Evolutionary conservation across 2,888 invertebrate genomes (phyloP), one percentile per base, ranked within the genome.

Genomic region (Linyphia triangularis): DNA sequence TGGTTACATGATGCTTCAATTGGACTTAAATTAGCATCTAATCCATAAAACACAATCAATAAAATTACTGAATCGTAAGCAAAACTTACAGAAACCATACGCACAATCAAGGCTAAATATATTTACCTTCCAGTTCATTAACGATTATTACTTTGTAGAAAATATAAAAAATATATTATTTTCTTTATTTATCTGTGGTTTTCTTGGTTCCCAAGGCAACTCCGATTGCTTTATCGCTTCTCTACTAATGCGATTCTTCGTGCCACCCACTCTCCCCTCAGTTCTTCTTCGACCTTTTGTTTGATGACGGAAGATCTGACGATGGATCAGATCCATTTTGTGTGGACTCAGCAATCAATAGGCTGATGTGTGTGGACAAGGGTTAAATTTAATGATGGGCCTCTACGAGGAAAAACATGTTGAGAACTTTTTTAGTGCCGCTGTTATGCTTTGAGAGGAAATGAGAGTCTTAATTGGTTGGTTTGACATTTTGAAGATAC

Each of bases 281-380:
- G 51, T 72, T 30, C 28, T 43, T 30, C 28, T 10, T 2, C 7
- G n/a, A 26, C 72, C 43, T 57, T 75, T 75, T 75, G 43, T 77
- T 77, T 77, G 77, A 63, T 2, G 40, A 77, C 63, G 77, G 37
- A 77, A 63, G 77, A 77, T 77, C 61, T 51, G 5, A 37, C 28
- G 63, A 77, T 77, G 77, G 77, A 77, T 59, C 26, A 9, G n/a
- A n/a, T 33, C 63, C 33, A n/a, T 7, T 9, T 67, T 67, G 19
- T 77, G 77, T 77, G 61, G 77, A 77, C 43, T 24, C 40, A 13
- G 28, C 37, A 19, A 63, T 72, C 72, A 40, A 72, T 72, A n/a
- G 40, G 40, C 61, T 63, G 26, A 19, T 73, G 61, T 63, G 26
- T 63, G 24, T 77, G 24, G 37, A 19, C 40, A 40, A 9, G 5